phyloP scores from a whole-genome alignment of 2,888 invertebrate genomes.

The Philereme vetulata region DNA sequence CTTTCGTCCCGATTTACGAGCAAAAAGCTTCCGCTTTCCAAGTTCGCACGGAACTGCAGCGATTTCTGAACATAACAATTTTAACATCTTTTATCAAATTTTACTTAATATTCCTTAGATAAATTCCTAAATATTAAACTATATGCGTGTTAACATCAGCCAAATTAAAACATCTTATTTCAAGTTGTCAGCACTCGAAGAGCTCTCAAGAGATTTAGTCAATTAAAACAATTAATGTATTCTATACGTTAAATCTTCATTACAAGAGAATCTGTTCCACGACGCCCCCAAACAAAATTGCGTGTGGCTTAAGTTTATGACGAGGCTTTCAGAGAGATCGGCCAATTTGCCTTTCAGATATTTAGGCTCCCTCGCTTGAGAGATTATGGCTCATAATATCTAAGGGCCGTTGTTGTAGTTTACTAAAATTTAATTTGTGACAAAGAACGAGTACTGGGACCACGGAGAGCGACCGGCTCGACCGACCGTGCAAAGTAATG shows the following conservation, averaged over 20 bases:
- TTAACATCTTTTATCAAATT: conserved; percentile 42
- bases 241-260: conserved; percentile 25
- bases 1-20: conserved; percentile 59
- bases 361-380: conserved; percentile 50
- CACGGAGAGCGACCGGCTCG: conserved; percentile 51
- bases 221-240: conserved; percentile 23
- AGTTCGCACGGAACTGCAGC: conserved; percentile 45
- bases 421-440: conserved; percentile 66
- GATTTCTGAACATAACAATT: conserved; percentile 51
- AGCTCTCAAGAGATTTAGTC: conserved; percentile 13
- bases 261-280: conserved; percentile 36
- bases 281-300: conserved; percentile 40
- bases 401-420: conserved; percentile 58
- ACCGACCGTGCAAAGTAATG: conserved; percentile 70
- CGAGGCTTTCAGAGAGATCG: conserved; percentile 51
- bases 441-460: conserved; percentile 51
- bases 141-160: background rate
- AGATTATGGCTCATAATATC: conserved; percentile 58
- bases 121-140: background rate
- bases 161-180: background rate
- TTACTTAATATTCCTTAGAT: conserved; percentile 26
- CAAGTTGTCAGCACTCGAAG: background rate
- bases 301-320: conserved; percentile 52
- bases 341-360: conserved; percentile 57
- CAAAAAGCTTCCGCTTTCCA: conserved; percentile 63